These are phyloP conservation scores for Hypotaenidia philippensis DNA, from an alignment of 2,797 vertebrate genomes.

Conservation along the genomic window DNA sequence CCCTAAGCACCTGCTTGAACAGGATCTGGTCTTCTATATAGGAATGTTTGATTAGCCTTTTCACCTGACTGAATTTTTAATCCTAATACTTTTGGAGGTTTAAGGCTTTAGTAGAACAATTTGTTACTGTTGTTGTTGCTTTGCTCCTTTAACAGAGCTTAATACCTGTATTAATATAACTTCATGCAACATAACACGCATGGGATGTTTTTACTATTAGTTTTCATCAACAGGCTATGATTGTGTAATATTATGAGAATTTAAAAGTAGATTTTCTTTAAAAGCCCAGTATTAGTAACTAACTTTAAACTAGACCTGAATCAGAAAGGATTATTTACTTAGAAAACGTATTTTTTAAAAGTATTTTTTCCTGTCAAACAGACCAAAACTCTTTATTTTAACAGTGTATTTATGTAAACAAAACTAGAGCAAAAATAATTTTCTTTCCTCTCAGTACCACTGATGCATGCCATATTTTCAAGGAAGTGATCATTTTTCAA, in stretches of 20 bases:
- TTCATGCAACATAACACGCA: neutral
- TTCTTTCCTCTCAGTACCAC: neutral
- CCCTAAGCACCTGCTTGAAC: neutral
- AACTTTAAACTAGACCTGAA: neutral
- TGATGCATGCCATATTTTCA: neutral
- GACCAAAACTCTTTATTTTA: neutral
- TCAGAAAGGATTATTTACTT: neutral
- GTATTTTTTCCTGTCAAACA: neutral
- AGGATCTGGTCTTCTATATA: slow-evolving; percentile 13
- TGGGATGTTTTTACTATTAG: neutral
- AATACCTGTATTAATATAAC: slow-evolving; percentile 6
- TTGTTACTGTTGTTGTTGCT: slow-evolving; percentile 59
- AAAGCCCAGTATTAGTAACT: neutral
- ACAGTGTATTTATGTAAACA: neutral
- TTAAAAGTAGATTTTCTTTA: neutral
- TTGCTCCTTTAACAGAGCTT: neutral
- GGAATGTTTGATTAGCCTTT: slow-evolving; percentile 69
- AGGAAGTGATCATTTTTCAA: neutral
- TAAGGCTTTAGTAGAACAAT: slow-evolving; percentile 72
- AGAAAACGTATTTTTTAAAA: neutral
- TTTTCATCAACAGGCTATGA: neutral
- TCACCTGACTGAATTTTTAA: slow-evolving; percentile 71
- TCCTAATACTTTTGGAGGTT: slow-evolving; percentile 70
- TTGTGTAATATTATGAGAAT: neutral
- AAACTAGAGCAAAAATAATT: neutral